phyloP scores from a whole-genome alignment of 2,888 invertebrate species.

The Morinoia aosen region DNA sequence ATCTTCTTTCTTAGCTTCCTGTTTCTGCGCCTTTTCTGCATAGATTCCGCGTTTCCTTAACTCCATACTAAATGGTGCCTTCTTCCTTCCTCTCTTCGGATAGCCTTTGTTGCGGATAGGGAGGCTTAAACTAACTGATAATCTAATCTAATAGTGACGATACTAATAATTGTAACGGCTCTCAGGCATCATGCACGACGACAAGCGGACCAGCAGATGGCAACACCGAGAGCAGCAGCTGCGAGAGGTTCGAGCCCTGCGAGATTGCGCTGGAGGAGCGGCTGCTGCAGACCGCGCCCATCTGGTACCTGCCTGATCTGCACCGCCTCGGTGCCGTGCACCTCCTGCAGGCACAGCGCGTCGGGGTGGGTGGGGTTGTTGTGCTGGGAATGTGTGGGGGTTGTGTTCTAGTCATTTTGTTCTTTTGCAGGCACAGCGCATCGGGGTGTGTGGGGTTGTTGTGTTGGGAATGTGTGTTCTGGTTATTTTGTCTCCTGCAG shows the following conservation, averaged over 20 bases:
- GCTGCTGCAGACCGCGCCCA: constrained; percentile 90
- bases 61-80: too few species aligned
- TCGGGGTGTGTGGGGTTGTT: too few species aligned
- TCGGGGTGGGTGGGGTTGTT: constrained; percentile 71
- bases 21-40: too few species aligned
- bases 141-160: too few species aligned
- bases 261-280: constrained; percentile 89
- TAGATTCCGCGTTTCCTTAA: too few species aligned
- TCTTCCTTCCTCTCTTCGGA: too few species aligned
- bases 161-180: neutral
- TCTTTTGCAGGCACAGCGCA: too few species aligned
- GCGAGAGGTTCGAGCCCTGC: constrained; percentile 75
- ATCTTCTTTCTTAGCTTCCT: too few species aligned
- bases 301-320: constrained; percentile 95
- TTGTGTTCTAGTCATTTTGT: neutral
- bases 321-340: constrained; percentile 94
- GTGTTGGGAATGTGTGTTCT: too few species aligned
- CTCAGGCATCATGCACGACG: constrained; percentile 7
- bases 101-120: too few species aligned
- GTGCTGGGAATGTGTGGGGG: constrained; percentile 47
- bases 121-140: too few species aligned
- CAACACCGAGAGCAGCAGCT: constrained; percentile 48
- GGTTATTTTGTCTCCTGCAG: constrained; percentile 82
- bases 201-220: neutral
- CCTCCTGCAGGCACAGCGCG: constrained; percentile 89